Conservation (phyloP, 1,140 invertebrate species). For the Drosophila lini region DNA sequence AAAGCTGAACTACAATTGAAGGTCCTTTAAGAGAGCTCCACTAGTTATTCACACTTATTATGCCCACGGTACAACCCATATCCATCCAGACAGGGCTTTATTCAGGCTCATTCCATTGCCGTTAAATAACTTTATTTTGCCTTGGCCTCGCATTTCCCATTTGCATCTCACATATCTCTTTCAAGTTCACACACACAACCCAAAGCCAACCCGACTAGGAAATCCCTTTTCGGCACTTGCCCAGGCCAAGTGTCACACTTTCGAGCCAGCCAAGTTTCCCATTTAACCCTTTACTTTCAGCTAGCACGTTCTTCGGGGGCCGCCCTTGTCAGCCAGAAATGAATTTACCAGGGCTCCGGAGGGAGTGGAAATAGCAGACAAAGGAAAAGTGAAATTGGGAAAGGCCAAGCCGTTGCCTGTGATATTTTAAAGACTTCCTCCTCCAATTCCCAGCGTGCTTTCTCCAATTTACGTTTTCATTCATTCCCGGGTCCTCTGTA, state of each 20-base stretch:
- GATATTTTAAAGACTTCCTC: slow-evolving; percentile 41
- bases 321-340: slow-evolving; percentile 23
- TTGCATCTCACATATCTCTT: slow-evolving; percentile 23
- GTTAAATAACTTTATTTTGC: slow-evolving; percentile 30
- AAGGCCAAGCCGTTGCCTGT: slow-evolving; percentile 11
- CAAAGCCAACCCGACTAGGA: slow-evolving; percentile 12
- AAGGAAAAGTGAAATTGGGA: slow-evolving; percentile 13
- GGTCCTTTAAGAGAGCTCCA: background rate
- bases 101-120: slow-evolving; percentile 4
- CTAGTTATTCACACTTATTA: background rate
- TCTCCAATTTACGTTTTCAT: slow-evolving; percentile 44
- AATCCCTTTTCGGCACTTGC: slow-evolving; percentile 35
- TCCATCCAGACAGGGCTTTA: background rate
- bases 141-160: slow-evolving; percentile 14
- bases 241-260: slow-evolving; percentile 26
- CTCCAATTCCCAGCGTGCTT: slow-evolving; percentile 7
- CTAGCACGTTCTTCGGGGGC: slow-evolving; percentile 12
- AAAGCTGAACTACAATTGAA: background rate
- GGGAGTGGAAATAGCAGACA: slow-evolving; percentile 24
- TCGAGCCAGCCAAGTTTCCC: slow-evolving; percentile 27
- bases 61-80: slow-evolving; percentile 1
- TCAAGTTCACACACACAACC: slow-evolving; percentile 24
- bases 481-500: slow-evolving; percentile 1
- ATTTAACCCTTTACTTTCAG: slow-evolving; percentile 35
- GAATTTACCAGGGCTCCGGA: slow-evolving; percentile 20